Base-by-base conservation (phyloP, 2,888 invertebrate genomes). In the Orchestes rusci region DNA sequence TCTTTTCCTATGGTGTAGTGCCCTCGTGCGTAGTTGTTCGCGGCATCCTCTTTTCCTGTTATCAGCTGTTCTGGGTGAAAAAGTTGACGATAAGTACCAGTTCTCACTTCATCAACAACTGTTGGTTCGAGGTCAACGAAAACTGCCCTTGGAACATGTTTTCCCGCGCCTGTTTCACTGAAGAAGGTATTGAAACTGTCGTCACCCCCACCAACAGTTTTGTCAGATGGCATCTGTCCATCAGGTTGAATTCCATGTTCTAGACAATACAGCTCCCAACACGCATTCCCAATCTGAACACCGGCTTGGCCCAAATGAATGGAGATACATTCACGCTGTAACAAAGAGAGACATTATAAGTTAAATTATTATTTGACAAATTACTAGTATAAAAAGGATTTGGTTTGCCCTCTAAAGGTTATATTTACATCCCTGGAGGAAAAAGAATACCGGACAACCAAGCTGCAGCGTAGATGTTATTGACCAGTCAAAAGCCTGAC, bases 61-160 rank as follows among this genome's bases (percentile, higher is more conserved):
- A 92, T 73, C 44, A 92, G 67, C 43, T 80, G 79, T 39, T 77
- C 76, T 1, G 88, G 84, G 57, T 82, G 81, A 63, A 88, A 92
- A 2, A 92, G 70, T 42, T 78, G 52, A 12, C 53, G 40, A 38
- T 56, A 56, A 16, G 55, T 3, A n/a, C 54, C 56, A 13, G 55
- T 56, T 10, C 57, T 41, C 3, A 54, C 53, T 46, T 54, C 63
- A 80, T 84, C 88, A 27, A 93, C 84, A 15, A 88, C 89, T 18
- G 85, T 86, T 17, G 92, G 90, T 62, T 92, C 92, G 55, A 90
- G 72, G 65, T 93, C 92, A 35, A 90, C 77, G 74, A 91, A 84
- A 8, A 91, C 77, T 4, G 82, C 77, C 53, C 91, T 75, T 2
- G 92, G 91, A 2, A 87, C 83, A 51, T 86, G 81, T 67, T 86